These are phyloP conservation scores for Miniopterus natalensis DNA, from an alignment of 2,113 vertebrate species.

Conservation along the genomic window DNA sequence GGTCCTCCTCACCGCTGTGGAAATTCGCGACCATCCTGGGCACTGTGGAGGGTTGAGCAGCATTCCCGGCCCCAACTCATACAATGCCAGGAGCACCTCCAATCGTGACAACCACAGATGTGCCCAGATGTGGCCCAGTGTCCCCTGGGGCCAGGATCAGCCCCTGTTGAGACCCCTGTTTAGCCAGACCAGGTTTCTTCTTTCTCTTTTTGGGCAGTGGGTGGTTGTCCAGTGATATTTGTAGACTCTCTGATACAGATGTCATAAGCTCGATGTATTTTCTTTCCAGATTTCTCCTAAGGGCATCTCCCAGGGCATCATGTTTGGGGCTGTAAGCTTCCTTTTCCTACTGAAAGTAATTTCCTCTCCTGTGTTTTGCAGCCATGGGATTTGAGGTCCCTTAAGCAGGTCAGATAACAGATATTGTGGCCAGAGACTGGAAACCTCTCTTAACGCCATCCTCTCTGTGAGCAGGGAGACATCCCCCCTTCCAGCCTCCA, in stretches of 20 bases:
- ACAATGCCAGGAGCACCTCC: background rate
- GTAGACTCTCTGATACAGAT: too few species aligned
- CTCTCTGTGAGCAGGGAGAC: background rate
- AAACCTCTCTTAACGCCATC: background rate
- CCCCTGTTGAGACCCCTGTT: background rate
- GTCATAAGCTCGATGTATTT: too few species aligned
- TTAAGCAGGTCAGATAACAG: background rate
- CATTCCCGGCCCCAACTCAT: background rate
- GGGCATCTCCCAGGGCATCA: background rate
- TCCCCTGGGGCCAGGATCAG: background rate
- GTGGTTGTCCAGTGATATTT: background rate
- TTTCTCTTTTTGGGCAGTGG: background rate
- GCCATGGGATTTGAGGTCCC: background rate
- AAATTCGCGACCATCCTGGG: background rate
- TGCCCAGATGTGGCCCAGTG: background rate
- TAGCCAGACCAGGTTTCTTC: background rate
- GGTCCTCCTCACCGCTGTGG: background rate
- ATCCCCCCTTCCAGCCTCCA: background rate
- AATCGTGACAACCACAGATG: background rate
- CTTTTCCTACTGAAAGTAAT: background rate
- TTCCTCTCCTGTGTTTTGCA: fast-evolving
- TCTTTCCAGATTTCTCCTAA: background rate
- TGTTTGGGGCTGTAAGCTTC: background rate
- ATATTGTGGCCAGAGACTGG: background rate
- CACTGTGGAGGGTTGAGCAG: background rate